A percentile compares a stretch with the other conserved stretches of the same genome.
Evolutionary conservation across 2,113 vertebrate species (phyloP).

Genomic region (Struthio camelus): DNA sequence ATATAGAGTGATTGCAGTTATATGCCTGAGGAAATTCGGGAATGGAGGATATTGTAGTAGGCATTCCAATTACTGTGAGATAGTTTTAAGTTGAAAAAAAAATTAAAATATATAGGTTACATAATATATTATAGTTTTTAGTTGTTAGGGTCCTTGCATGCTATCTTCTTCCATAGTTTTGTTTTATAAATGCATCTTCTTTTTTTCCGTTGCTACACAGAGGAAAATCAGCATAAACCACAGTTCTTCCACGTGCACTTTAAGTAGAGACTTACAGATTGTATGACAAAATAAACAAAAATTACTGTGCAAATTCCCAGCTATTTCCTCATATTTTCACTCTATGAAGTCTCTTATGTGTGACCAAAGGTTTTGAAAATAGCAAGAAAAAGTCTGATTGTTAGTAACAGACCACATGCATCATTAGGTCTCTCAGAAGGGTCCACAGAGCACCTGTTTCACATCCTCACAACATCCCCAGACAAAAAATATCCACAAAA

Average conservation of each 20-base stretch:
- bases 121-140: neutral
- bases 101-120: neutral
- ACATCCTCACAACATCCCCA: neutral
- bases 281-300: neutral
- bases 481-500: neutral
- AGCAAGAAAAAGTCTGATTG: neutral
- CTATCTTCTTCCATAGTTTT: neutral
- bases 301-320: neutral
- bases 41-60: neutral
- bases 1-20: constrained; percentile 42
- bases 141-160: neutral
- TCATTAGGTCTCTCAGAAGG: neutral
- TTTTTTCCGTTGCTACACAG: neutral
- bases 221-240: neutral
- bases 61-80: constrained; percentile 25
- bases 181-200: neutral
- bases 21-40: constrained; percentile 55
- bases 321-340: neutral
- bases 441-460: neutral
- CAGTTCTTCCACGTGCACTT: neutral
- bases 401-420: fast-evolving
- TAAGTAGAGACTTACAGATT: neutral
- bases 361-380: neutral
- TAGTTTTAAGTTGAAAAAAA: neutral
- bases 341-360: neutral